These are phyloP conservation scores for Etia nguti DNA, from an alignment of 2,113 vertebrate genomes.

Conservation along the genomic window DNA sequence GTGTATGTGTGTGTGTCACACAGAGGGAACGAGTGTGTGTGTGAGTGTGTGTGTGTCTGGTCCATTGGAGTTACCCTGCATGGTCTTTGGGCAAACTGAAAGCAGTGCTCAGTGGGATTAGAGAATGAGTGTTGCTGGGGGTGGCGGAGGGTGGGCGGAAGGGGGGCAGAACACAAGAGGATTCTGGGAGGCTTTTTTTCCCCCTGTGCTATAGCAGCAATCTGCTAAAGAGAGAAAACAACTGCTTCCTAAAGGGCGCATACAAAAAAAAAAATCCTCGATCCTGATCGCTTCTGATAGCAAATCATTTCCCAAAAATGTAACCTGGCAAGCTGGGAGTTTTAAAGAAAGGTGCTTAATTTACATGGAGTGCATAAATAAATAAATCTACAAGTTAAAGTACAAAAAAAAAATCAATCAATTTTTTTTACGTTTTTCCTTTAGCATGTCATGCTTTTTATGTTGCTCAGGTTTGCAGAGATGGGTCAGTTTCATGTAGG, in stretches of 20 bases:
- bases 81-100: slow-evolving; percentile 82
- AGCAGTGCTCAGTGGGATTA: slow-evolving; percentile 89
- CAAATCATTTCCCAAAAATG: neutral
- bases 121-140: slow-evolving; percentile 64
- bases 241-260: neutral
- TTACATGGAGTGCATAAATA: neutral
- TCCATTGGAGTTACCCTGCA: slow-evolving; percentile 64
- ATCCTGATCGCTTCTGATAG: neutral
- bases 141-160: slow-evolving; percentile 24
- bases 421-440: too few relatives aligned
- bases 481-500: neutral
- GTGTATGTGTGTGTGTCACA: neutral
- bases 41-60: slow-evolving; percentile 48
- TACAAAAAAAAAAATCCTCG: neutral
- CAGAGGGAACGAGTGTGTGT: neutral
- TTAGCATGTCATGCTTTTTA: neutral
- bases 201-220: slow-evolving; percentile 42
- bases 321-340: neutral
- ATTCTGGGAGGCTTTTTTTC: slow-evolving; percentile 75
- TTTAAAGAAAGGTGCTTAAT: neutral
- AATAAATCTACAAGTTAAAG: neutral
- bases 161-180: slow-evolving; percentile 61
- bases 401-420: too few relatives aligned
- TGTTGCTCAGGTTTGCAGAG: neutral
- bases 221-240: slow-evolving; percentile 29